Evolutionary conservation across 2,113 vertebrate genomes (phyloP).

Genomic region (Lipophrys pholis): DNA sequence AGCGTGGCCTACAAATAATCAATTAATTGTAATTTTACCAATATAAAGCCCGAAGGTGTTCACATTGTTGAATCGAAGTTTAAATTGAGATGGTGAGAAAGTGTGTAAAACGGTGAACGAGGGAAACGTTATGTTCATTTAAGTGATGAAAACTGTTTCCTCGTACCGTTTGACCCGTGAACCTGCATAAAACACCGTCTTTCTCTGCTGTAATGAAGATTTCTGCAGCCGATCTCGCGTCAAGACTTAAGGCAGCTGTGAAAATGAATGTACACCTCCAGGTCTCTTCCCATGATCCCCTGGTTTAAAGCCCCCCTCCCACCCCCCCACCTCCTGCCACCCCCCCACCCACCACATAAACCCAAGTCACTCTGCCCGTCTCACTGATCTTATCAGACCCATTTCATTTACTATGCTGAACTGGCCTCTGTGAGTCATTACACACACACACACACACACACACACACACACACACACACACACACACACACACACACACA

Average conservation of each 20-base stretch:
- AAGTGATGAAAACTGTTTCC: no score
- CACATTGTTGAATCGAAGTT: no score
- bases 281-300: slow-evolving; percentile 35
- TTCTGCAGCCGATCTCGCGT: background rate
- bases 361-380: slow-evolving; percentile 56
- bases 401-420: slow-evolving; percentile 74
- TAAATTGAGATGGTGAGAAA: no score
- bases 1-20: no score
- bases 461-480: slow-evolving; percentile 12
- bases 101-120: no score
- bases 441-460: slow-evolving; percentile 8
- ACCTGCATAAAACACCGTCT: no score
- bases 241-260: background rate
- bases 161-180: no score
- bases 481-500: background rate
- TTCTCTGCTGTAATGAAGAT: background rate
- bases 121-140: no score
- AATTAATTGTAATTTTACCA: no score
- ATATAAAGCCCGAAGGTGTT: no score
- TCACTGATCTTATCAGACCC: slow-evolving; percentile 66
- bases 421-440: slow-evolving; percentile 59
- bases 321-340: background rate
- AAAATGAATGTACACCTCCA: slow-evolving; percentile 26
- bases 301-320: slow-evolving; percentile 10
- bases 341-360: slow-evolving; percentile 33